Base-by-base conservation (phyloP, 2,113 vertebrate genomes). In the Aspiorhynchus laticeps region DNA sequence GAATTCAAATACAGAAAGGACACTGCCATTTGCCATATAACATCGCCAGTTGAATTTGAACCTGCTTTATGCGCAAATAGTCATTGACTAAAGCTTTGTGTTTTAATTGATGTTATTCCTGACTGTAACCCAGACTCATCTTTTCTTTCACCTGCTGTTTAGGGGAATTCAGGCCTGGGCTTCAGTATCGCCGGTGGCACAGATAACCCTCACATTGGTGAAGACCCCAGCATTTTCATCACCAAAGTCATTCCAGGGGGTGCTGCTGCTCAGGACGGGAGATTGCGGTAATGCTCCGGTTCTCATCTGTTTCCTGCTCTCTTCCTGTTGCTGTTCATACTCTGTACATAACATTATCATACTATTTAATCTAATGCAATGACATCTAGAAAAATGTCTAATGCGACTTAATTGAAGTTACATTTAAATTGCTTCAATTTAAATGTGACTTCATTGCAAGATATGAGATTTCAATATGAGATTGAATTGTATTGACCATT, bases 151-250 rank as follows among this genome's bases (percentile, higher is more conserved):
- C 21, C 10, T 74, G 38, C 61, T 83, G 14, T 89, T 28, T 90
- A 99, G 98, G 98, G 98, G 19, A 99, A 98, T 94, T 99, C 98
- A 5, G 98, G 98, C 26, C 96, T 99, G 91, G 98, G 98, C 90
- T 99, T 99, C 93, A 99, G 98, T 93, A 99, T 99, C 89, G 98
- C 98, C 9, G 98, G 98, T 74, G 98, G 98, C 82, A 97, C 97
- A 0, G 98, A 99, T 92, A 99, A 99, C 95, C 98, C 98, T 51
- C 98, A 99, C 91, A 97, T 99, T 92, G 98, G 98, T 59, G 98
- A 99, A 89, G 98, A 99, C 94, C 96, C 97, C 85, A 97, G 97
- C 91, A 98, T 99, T 94, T 99, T 98, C 94, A 99, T 99, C 93
- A 99, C 98, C 83, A 99, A 99, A 92, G 98, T 99, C 90, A 99